A percentile compares a stretch with the other conserved stretches of the same genome.
phyloP scores from a whole-genome alignment of 2,113 vertebrate species.

The Deroptyus accipitrinus region DNA sequence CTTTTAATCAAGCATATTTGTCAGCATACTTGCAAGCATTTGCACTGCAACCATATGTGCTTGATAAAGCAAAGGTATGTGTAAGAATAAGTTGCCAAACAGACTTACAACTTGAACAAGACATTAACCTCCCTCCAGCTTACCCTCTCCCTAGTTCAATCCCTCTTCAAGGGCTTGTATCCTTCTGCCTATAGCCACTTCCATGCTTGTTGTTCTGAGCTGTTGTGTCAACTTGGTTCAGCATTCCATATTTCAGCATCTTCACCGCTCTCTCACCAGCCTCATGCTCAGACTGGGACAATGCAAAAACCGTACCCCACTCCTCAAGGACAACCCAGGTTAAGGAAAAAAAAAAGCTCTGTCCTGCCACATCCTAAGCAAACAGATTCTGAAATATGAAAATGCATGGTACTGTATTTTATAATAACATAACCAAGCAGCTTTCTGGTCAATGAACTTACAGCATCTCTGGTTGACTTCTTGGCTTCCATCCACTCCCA shows the following conservation, averaged over 20 bases:
- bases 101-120: not conserved
- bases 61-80: not conserved
- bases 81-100: not conserved
- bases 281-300: not conserved
- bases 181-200: not conserved
- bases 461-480: not conserved
- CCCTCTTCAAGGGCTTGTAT: not conserved
- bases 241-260: not conserved
- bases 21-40: not conserved
- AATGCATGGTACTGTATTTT: not conserved
- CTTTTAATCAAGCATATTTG: not conserved
- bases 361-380: not conserved
- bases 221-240: not conserved
- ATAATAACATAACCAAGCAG: not conserved
- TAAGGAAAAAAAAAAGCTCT: not conserved
- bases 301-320: not conserved
- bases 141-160: not conserved
- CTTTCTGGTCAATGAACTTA: not conserved
- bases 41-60: not conserved
- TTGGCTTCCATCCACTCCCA: not conserved
- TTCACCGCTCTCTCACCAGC: not conserved
- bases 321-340: not conserved
- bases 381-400: not conserved
- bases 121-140: not conserved
- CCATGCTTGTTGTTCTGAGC: not conserved